phyloP scores from a whole-genome alignment of 2,797 vertebrate species.

The Coilia nasus region DNA sequence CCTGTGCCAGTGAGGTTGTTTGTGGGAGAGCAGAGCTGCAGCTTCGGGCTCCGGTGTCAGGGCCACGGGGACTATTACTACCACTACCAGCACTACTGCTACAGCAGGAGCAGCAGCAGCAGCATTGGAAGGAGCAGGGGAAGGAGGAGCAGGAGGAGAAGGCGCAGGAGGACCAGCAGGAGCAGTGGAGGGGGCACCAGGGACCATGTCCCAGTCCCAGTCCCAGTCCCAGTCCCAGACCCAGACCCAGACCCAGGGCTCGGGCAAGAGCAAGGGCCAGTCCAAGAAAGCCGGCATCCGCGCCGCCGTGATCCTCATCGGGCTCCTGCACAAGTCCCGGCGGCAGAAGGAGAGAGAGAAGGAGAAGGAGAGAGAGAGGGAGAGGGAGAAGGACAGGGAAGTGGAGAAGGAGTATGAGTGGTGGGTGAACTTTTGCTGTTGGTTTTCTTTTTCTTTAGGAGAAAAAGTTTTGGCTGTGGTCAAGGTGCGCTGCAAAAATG shows the following conservation, averaged over 20 bases:
- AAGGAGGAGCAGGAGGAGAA: background rate
- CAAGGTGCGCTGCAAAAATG: background rate
- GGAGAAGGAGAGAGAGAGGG: slow-evolving; percentile 61
- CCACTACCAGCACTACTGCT: slow-evolving; percentile 45
- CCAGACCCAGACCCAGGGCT: slow-evolving; percentile 48
- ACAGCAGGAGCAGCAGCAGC: background rate
- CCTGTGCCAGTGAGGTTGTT: slow-evolving; percentile 51
- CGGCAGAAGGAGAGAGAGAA: slow-evolving; percentile 80
- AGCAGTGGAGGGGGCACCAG: slow-evolving; percentile 37
- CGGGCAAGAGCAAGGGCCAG: slow-evolving; percentile 67
- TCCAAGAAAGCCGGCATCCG: slow-evolving; percentile 92
- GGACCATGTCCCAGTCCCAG: slow-evolving; percentile 81
- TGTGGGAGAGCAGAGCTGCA: slow-evolving; percentile 48
- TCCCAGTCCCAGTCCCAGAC: slow-evolving; percentile 80
- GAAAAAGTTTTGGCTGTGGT: background rate
- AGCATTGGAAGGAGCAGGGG: background rate
- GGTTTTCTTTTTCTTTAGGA: slow-evolving; percentile 35
- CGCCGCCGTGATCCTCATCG: slow-evolving; percentile 93
- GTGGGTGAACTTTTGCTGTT: slow-evolving; percentile 56
- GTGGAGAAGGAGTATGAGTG: slow-evolving; percentile 65
- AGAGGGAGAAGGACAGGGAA: slow-evolving; percentile 59
- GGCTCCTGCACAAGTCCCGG: slow-evolving; percentile 92
- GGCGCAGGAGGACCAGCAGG: background rate
- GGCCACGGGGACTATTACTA: slow-evolving; percentile 62
- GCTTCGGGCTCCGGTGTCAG: slow-evolving; percentile 52